phyloP scores from a whole-genome alignment of 2,797 vertebrate genomes.

The Cryptoblepharus egeriae region DNA sequence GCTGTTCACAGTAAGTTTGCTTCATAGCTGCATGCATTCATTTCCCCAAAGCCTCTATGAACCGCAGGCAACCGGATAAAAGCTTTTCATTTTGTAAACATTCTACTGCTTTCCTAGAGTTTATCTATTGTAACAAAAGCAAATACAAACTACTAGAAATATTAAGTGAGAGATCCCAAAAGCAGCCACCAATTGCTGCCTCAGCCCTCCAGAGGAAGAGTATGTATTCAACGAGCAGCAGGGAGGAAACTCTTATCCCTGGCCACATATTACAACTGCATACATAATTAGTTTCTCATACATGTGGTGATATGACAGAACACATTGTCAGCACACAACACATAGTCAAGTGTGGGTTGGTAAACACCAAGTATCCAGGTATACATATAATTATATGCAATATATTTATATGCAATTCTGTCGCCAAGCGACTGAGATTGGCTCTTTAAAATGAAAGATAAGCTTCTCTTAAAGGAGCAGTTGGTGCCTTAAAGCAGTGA shows the following conservation, averaged over 20 bases:
- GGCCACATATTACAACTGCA: neutral
- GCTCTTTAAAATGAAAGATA: too few relatives aligned
- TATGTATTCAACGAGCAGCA: constrained; percentile 42
- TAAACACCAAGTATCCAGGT: too few relatives aligned
- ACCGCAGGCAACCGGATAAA: constrained; percentile 61
- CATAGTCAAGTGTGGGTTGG: neutral
- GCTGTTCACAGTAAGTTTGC: constrained; percentile 17
- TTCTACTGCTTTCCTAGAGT: constrained; percentile 41
- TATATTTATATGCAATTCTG: too few relatives aligned
- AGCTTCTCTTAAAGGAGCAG: too few relatives aligned
- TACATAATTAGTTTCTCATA: neutral
- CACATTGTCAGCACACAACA: neutral
- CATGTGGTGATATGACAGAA: neutral
- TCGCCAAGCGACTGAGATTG: too few relatives aligned
- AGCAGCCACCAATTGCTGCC: constrained; percentile 55
- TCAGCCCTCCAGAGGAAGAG: constrained; percentile 35
- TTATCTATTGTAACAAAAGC: constrained; percentile 59
- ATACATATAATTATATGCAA: too few relatives aligned
- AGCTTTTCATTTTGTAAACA: constrained; percentile 63
- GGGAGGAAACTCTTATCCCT: constrained; percentile 17
- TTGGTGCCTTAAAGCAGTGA: too few relatives aligned
- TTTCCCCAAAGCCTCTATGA: constrained; percentile 50
- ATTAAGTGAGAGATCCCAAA: constrained; percentile 53
- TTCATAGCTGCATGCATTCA: neutral
- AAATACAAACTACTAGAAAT: constrained; percentile 54